Conservation (phyloP, 1,140 invertebrate species). For the Camponotus vicinus region DNA sequence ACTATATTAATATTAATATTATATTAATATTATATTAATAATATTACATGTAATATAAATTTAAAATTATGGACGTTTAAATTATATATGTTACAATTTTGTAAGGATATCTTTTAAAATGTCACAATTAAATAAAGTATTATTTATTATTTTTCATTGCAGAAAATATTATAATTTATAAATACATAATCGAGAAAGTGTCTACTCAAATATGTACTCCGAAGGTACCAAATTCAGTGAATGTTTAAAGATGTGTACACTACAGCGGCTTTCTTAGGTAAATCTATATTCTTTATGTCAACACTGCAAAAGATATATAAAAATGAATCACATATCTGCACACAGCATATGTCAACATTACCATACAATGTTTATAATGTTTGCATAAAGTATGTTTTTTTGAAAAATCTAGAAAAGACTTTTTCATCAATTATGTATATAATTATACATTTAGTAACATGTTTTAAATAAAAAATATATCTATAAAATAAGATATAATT, state of each 20-base stretch:
- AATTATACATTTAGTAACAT: not conserved
- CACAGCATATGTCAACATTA: not conserved
- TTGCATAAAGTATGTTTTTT: not conserved
- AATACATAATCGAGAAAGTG: not conserved
- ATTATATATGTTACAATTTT: not conserved
- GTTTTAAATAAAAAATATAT: too few relatives aligned
- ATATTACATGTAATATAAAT: too few relatives aligned
- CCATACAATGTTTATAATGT: not conserved
- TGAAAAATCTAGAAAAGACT: not conserved
- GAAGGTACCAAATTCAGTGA: not conserved
- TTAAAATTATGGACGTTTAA: not conserved
- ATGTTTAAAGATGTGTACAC: not conserved
- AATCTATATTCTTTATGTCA: not conserved
- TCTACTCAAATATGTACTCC: not conserved
- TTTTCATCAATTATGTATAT: not conserved
- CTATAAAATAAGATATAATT: not conserved
- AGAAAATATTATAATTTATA: not conserved
- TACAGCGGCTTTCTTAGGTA: slow-evolving; percentile 25
- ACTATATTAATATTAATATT: too few relatives aligned
- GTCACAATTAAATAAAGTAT: not conserved
- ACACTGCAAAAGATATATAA: not conserved
- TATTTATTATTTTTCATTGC: not conserved
- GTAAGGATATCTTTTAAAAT: not conserved
- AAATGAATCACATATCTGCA: not conserved
- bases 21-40: too few relatives aligned